phyloP scores from a whole-genome alignment of 2,797 vertebrate species.

The Eulemur mongoz region DNA sequence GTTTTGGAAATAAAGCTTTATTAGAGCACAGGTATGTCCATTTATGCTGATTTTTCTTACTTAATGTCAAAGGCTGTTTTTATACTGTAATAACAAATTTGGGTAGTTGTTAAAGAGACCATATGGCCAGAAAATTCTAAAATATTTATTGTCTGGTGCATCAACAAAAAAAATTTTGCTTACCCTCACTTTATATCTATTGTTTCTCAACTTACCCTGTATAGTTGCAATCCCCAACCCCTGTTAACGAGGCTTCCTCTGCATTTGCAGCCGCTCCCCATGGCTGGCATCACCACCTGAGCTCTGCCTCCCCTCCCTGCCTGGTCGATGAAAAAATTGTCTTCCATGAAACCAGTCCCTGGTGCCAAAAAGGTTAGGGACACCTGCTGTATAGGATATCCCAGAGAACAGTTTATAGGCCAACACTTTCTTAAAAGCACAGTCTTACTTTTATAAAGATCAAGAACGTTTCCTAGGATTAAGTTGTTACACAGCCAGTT shows the following conservation, averaged over 20 bases:
- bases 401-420: neutral
- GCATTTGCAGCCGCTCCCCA: too few species aligned
- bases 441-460: neutral
- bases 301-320: too few species aligned
- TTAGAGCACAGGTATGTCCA: neutral
- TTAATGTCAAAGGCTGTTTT: neutral
- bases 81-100: neutral
- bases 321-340: too few species aligned
- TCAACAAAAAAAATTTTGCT: neutral
- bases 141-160: neutral
- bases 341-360: too few species aligned
- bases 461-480: neutral
- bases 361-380: too few species aligned
- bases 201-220: neutral
- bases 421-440: neutral
- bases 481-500: constrained; percentile 28
- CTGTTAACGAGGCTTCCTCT: too few species aligned
- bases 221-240: too few species aligned
- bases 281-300: too few species aligned
- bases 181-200: neutral
- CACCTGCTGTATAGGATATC: neutral
- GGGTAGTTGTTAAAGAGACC: neutral
- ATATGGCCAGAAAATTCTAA: neutral
- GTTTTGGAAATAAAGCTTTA: neutral
- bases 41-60: constrained; percentile 1